Evolutionary conservation across 2,113 vertebrate species (phyloP), one percentile per base, ranked within the genome.

Genomic region (Hyperopisus bebe): DNA sequence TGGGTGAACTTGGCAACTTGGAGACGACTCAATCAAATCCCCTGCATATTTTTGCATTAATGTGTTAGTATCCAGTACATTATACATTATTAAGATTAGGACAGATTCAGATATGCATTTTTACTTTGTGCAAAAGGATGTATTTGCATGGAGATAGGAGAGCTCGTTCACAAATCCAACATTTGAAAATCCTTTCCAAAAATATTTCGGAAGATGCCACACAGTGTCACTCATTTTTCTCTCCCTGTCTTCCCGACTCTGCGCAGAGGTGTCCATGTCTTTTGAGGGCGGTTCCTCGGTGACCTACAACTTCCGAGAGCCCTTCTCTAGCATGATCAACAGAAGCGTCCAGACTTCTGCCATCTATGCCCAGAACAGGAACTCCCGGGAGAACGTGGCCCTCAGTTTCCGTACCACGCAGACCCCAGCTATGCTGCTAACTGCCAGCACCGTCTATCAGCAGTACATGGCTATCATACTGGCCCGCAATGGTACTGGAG

Each of bases 241-340:
- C 77, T 24, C 58, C 48, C 39, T 80, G 27, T 44, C 15, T 88
- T 27, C 1, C 3, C 5, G 31, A 92, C 24, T 80, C 51, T n/a
- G 94, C 95, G 47, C 95, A 98, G 97, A 97, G 89, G 95, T 98
- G 91, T 97, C 97, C 91, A 95, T 97, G 19, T 90, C 96, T 80
- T 97, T 98, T 94, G 97, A 98, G 94, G 93, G 93, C 0, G 90
- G 95, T 31, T 96, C 97, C 27, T 97, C 97, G 0, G 90, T 97
- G 90, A 96, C 94, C 15, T 97, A 97, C 82, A 90, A 91, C 90
- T 96, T 98, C 92, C 97, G 97, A 95, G 97, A 97, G 53, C 96
- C 96, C 27, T 97, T 96, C 77, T 96, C 96, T 0, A 97, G 97
- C 90, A 96, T 95, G 24, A 96, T 95, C 93, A 97, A 97, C 86